Conservation (phyloP, 2,888 invertebrate genomes). For the Caenorhabditis macrosperma region DNA sequence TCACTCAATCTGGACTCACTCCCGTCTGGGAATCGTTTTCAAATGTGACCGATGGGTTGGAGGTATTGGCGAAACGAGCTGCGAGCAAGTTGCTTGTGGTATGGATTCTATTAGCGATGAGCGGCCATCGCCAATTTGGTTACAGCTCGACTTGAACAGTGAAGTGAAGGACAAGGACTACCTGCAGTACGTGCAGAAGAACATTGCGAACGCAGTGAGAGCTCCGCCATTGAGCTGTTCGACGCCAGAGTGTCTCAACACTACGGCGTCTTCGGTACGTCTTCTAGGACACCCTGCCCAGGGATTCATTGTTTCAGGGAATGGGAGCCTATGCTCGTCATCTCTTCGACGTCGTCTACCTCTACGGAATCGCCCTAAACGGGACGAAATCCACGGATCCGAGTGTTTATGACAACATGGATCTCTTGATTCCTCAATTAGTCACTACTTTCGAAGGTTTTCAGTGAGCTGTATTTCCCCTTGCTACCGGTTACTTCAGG, state of each 20-base stretch:
- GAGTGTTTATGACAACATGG: slow-evolving; percentile 25
- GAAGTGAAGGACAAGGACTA: slow-evolving; percentile 38
- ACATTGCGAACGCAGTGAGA: slow-evolving; percentile 11
- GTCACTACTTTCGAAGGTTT: slow-evolving; percentile 32
- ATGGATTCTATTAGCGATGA: slow-evolving; percentile 7
- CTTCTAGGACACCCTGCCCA: not conserved
- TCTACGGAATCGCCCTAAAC: slow-evolving; percentile 67
- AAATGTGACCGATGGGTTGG: slow-evolving; percentile 22
- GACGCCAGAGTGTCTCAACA: slow-evolving; percentile 34
- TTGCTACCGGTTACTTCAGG: slow-evolving; percentile 31
- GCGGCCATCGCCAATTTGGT: not conserved
- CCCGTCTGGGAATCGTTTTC: slow-evolving; percentile 45
- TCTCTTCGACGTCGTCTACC: slow-evolving; percentile 71
- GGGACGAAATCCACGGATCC: slow-evolving; percentile 24
- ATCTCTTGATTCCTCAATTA: slow-evolving; percentile 2
- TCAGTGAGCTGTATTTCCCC: not conserved
- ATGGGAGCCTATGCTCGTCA: slow-evolving; percentile 63
- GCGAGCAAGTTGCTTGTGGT: slow-evolving; percentile 35
- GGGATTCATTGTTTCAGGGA: too few relatives aligned
- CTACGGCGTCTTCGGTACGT: not conserved
- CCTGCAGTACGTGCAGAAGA: slow-evolving; percentile 41
- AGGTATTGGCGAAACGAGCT: slow-evolving; percentile 11
- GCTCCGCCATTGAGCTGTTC: slow-evolving; percentile 42
- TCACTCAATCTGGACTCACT: slow-evolving; percentile 35
- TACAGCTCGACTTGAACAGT: slow-evolving; percentile 43